Evolutionary conservation across 2,797 vertebrate genomes (phyloP), one percentile per base, ranked within the genome.

Genomic region (Poeciliopsis paucimaculata): DNA sequence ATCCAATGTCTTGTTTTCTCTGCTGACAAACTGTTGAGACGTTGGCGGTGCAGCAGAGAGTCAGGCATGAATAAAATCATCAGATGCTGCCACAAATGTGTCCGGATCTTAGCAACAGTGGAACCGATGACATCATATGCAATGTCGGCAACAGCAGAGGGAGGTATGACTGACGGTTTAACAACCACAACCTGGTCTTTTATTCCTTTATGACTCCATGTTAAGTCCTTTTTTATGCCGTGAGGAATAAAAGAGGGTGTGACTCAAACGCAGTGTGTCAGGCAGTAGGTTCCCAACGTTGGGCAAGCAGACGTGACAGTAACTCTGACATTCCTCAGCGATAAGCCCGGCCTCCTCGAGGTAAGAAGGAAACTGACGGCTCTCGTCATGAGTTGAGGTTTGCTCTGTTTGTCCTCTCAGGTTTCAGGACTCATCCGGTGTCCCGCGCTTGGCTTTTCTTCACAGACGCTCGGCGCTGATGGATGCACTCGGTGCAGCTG

Each of bases 361-460:
- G 18, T 15, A 5, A 79, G 49, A 90, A 46, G 46, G 83, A 87
- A 86, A 86, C 64, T 31, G 77, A 82, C 20, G 3, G 36, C 3
- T 1, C 78, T 45, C 43, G 2, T 45, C 41, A 26, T 55, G 41
- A 39, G 51, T 20, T 62, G n/a, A 86, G 23, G 81, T 78, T 79
- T 55, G 51, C 81, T 49, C 81, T 41, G 11, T 85, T 75, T 83
- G 62, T 0, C 45, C n/a, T 89, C 83, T 91, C 86, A 26, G 70
- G 82, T 91, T 89, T 85, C 90, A 88, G 9, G 60, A 51, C 82
- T 36, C 31, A 82, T 49, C 77, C 79, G 77, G 71, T n/a, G 78
- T 92, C 84, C 90, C 90, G 86, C 41, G 73, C 80, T 72, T 49
- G 72, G 73, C 76, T 79, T 60, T 75, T 34, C 45, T 71, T 34